Evolutionary conservation across 2,888 invertebrate genomes (phyloP), one percentile per base, ranked within the genome.

Genomic region (Epistrophe eligans): DNA sequence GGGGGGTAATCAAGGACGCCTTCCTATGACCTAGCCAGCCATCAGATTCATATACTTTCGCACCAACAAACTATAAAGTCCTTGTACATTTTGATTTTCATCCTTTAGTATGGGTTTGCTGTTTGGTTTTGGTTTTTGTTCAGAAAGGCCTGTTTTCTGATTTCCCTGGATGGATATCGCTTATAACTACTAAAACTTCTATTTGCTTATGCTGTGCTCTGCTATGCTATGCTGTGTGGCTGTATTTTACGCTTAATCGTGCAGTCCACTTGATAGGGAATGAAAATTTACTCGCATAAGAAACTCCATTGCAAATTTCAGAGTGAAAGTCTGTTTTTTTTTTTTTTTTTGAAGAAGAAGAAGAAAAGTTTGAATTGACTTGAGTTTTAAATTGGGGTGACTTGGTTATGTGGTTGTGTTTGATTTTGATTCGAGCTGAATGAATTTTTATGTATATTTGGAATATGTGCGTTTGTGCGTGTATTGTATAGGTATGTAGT

Each of bases 201-300:
- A 60, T 80, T 60, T 67, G 38, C 58, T 48, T 43, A 35, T 19
- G 11, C 52, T 15, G 3, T 1, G 62, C 24, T 43, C 17, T 43
- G 32, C n/a, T n/a, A n/a, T n/a, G 11, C 52, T 15, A 8, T 1
- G 62, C 24, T 43, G 32, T 43, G 32, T 43, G 40, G 17, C 17
- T 24, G 62, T 67, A 72, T 73, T 73, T 73, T 73, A 66, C 73
- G 66, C 66, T 79, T 79, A 79, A 57, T 79, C 66, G 79, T 73
- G 50, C 52, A 66, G 72, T 72, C 66, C 66, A 67, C 66, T 66
- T 45, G 57, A 73, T 73, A 67, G 72, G 55, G 35, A 55, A 45
- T 24, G 60, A 55, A 74, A 60, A 80, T 74, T 50, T 74, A 74
- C 74, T 80, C 58, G 50, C 55, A 73, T 79, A 79, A 73, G 73